phyloP scores from a whole-genome alignment of 2,888 invertebrate species.

The Venustoraphidia nigricollis region DNA sequence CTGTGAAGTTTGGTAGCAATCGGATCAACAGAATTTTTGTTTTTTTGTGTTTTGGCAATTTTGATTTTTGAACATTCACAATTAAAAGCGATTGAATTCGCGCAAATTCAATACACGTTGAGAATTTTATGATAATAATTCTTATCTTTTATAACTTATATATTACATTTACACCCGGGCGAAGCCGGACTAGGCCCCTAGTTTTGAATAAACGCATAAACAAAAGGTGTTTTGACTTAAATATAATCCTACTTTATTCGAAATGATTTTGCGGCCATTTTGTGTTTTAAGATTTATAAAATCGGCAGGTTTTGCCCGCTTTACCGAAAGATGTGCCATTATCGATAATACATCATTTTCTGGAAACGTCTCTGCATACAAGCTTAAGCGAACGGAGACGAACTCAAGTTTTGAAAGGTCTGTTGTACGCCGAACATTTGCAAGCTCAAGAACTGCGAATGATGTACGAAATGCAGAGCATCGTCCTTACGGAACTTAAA shows the following conservation, averaged over 20 bases:
- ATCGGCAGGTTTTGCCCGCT: conserved; percentile 48
- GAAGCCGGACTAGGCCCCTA: no score
- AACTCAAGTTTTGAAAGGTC: conserved; percentile 64
- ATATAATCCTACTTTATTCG: neutral
- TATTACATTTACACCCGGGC: no score
- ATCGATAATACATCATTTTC: conserved; percentile 56
- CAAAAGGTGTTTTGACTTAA: neutral
- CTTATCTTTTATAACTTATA: no score
- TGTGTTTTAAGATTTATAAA: conserved; percentile 8
- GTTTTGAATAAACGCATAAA: no score
- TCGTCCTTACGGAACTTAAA: conserved; percentile 72
- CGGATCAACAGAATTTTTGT: no score
- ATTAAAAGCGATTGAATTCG: no score
- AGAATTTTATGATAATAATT: no score
- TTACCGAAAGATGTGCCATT: conserved; percentile 71
- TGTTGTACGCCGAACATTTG: conserved; percentile 71
- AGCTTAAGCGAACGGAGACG: conserved; percentile 58
- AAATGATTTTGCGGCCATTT: neutral
- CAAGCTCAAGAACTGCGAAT: conserved; percentile 72
- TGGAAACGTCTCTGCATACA: conserved; percentile 62
- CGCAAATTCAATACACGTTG: no score
- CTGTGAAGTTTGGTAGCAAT: no score
- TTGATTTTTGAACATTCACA: no score
- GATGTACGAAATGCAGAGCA: conserved; percentile 65
- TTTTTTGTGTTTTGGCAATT: no score